Conservation (phyloP, 2,797 vertebrate genomes). For the Acridotheres tristis region DNA sequence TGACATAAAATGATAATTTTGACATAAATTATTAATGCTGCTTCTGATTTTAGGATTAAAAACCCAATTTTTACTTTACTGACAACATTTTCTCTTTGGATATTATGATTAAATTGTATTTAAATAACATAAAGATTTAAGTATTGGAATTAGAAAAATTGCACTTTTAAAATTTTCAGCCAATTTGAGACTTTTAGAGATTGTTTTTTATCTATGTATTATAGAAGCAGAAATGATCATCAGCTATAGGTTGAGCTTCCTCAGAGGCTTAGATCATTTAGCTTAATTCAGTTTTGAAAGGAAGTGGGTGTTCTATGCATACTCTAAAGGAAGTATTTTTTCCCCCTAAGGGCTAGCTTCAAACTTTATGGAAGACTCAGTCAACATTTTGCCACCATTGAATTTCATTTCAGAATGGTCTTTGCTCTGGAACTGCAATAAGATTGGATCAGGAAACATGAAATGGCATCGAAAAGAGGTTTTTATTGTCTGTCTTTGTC, state of each 20-base stretch:
- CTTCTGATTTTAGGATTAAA: not conserved
- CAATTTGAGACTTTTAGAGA: not conserved
- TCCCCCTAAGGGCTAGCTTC: not conserved
- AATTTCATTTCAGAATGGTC: not conserved
- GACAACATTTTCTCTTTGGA: not conserved
- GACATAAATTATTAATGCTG: not conserved
- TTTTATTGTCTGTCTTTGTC: not conserved
- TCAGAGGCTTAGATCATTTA: not conserved
- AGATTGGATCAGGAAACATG: not conserved
- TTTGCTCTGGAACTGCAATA: not conserved
- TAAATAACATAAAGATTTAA: not conserved
- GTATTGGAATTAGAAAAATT: not conserved
- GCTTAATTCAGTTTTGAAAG: not conserved
- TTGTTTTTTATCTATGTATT: accelerated
- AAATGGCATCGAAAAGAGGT: not conserved
- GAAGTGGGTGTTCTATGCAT: not conserved
- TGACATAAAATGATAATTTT: not conserved
- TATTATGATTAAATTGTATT: not conserved
- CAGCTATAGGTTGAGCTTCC: not conserved
- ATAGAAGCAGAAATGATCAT: not conserved
- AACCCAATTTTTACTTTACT: not conserved
- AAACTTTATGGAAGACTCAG: not conserved
- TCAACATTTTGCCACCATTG: not conserved
- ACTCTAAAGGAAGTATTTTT: not conserved
- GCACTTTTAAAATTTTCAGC: not conserved